These are phyloP conservation scores for Microctonus brassicae DNA, from an alignment of 2,888 invertebrate species.

Conservation along the genomic window DNA sequence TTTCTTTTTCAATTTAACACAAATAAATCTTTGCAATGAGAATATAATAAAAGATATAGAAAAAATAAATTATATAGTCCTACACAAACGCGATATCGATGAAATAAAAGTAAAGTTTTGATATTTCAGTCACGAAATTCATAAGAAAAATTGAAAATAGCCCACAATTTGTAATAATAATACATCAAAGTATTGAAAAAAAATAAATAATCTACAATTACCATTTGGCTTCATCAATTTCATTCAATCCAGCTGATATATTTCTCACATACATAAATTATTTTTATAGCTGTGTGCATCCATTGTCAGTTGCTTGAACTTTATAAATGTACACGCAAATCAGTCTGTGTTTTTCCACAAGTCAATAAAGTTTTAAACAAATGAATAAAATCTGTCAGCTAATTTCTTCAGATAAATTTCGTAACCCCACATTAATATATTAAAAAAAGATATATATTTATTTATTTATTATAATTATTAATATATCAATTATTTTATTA, in stretches of 20 bases:
- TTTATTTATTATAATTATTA: not conserved
- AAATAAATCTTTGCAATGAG: not conserved
- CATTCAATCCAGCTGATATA: not conserved
- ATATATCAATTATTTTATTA: not conserved
- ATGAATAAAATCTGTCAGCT: not conserved
- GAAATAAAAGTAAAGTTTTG: not conserved
- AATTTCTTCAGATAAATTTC: not conserved
- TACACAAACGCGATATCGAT: not conserved
- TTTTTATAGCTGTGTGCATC: not conserved
- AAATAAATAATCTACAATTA: not conserved
- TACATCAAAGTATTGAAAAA: not conserved
- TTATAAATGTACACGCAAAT: too few species aligned
- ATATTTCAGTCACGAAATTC: not conserved
- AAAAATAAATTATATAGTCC: not conserved
- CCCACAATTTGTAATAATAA: not conserved
- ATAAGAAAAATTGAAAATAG: not conserved
- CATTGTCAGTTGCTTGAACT: not conserved
- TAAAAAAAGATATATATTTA: not conserved
- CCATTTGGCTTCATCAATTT: not conserved
- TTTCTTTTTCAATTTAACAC: too few species aligned
- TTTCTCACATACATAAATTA: not conserved
- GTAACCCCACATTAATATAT: not conserved
- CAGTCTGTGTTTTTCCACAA: not conserved
- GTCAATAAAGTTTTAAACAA: not conserved
- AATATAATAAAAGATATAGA: not conserved